Evolutionary conservation across 2,888 invertebrate genomes (phyloP).

Genomic region (Eutolmus rufibarbis): DNA sequence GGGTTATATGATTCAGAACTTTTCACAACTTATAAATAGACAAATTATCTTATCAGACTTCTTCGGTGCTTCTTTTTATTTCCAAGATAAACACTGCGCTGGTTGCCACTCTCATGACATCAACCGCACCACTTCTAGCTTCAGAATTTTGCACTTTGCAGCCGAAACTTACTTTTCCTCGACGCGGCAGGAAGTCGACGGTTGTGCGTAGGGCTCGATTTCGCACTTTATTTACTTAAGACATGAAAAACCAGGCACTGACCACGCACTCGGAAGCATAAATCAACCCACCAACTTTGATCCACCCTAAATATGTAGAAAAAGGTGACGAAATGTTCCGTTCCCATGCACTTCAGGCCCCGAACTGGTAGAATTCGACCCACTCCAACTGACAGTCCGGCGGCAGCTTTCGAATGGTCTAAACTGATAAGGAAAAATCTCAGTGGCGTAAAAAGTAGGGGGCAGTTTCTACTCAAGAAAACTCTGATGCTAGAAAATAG

Average conservation of each 20-base stretch:
- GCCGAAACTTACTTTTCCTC: neutral
- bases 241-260: neutral
- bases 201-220: neutral
- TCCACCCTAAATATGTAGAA: constrained; percentile 23
- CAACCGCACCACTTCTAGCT: neutral
- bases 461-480: neutral
- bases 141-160: neutral
- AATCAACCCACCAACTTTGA: neutral
- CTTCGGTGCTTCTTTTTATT: neutral
- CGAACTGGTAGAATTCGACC: neutral
- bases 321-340: constrained; percentile 11
- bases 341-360: neutral
- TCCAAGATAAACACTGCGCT: neutral
- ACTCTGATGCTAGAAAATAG: too few relatives aligned
- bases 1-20: neutral
- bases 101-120: neutral
- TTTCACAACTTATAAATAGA: constrained; percentile 9
- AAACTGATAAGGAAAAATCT: neutral
- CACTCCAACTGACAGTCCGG: neutral
- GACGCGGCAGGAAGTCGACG: neutral
- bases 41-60: constrained; percentile 6
- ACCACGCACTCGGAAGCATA: neutral
- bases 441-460: neutral
- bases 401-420: neutral
- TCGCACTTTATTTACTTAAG: neutral